A percentile compares a stretch with the other conserved stretches of the same genome.
Evolutionary conservation across 2,113 vertebrate genomes (phyloP).

Genomic region (Pseudolaguvia tuberculata): DNA sequence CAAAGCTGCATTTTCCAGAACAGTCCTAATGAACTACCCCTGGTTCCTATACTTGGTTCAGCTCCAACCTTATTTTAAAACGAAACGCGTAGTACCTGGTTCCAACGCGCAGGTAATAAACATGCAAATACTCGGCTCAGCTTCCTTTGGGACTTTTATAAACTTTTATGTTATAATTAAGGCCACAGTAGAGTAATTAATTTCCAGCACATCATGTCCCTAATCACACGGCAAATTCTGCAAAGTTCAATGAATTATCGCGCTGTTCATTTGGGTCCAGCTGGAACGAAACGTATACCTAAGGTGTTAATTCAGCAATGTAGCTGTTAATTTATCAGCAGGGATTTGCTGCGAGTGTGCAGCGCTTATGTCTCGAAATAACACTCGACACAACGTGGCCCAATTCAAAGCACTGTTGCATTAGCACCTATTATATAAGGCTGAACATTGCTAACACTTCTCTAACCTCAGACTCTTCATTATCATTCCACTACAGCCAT

Average conservation of each 20-base stretch:
- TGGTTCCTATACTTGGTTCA: neutral
- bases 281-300: neutral
- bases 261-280: constrained; percentile 7
- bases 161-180: constrained; percentile 1
- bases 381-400: neutral
- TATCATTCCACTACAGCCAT: constrained; percentile 31
- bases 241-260: neutral
- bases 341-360: constrained; percentile 19
- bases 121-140: neutral
- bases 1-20: neutral
- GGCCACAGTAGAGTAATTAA: neutral
- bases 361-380: neutral
- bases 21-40: neutral
- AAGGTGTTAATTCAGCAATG: constrained; percentile 26
- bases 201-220: constrained; percentile 12
- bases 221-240: constrained; percentile 1
- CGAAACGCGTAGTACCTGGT: neutral
- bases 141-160: neutral
- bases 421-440: neutral
- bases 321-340: constrained; percentile 13
- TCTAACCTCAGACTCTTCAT: constrained; percentile 4
- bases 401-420: constrained; percentile 9
- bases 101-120: constrained; percentile 2
- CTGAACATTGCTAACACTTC: neutral
- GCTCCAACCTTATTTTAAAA: neutral